phyloP scores from a whole-genome alignment of 1,140 invertebrate species.

The Zaprionus davidi region DNA sequence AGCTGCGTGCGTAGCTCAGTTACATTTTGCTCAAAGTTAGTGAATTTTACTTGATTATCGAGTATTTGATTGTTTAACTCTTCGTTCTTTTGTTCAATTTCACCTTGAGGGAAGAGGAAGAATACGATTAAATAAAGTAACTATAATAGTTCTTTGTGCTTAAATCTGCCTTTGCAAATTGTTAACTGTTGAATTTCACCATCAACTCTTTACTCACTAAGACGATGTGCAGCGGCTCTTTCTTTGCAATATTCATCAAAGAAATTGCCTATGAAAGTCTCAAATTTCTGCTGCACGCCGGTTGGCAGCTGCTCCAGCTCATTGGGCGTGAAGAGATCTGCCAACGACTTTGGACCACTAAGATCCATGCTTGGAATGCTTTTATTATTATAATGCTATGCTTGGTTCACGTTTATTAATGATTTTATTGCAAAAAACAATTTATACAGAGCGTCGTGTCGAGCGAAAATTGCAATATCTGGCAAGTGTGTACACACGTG shows the following conservation, averaged over 20 bases:
- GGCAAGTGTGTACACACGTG: conserved; percentile 34
- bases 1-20: conserved; percentile 87
- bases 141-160: not conserved
- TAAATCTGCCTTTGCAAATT: not conserved
- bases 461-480: conserved; percentile 41
- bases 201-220: conserved; percentile 55
- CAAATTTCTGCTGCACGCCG: conserved; percentile 85
- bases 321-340: conserved; percentile 48
- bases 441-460: conserved; percentile 15
- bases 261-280: conserved; percentile 80
- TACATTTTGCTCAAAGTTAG: conserved; percentile 87
- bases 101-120: conserved; percentile 60
- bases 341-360: conserved; percentile 54
- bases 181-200: not conserved
- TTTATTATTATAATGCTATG: conserved; percentile 2
- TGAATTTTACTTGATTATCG: conserved; percentile 87
- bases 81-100: conserved; percentile 86
- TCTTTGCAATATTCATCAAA: conserved; percentile 63
- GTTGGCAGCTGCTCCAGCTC: conserved; percentile 61
- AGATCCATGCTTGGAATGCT: conserved; percentile 42
- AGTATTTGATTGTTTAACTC: conserved; percentile 87
- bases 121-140: conserved; percentile 7
- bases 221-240: conserved; percentile 35
- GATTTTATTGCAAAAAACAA: not conserved
- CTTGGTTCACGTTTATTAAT: not conserved